These are phyloP conservation scores for Strigops habroptila DNA, from an alignment of 2,113 vertebrate genomes.

Conservation along the genomic window DNA sequence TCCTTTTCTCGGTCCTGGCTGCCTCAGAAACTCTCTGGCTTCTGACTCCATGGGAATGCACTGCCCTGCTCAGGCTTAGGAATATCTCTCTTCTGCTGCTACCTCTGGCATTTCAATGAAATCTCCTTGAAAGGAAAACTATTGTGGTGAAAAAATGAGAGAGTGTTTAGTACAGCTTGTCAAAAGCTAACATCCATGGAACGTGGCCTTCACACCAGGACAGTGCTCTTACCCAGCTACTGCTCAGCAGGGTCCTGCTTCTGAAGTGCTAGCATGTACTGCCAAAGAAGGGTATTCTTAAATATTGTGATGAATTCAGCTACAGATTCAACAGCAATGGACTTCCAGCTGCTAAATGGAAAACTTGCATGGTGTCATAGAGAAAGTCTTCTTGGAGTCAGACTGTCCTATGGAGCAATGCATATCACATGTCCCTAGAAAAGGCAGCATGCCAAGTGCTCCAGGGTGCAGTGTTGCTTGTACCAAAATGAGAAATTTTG, in stretches of 20 bases:
- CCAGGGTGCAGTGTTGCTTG: neutral
- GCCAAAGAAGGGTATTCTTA: neutral
- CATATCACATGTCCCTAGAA: neutral
- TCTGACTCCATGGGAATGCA: neutral
- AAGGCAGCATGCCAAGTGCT: neutral
- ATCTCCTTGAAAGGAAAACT: neutral
- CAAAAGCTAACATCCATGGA: neutral
- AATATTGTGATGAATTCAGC: neutral
- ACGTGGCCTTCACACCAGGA: neutral
- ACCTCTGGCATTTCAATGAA: neutral
- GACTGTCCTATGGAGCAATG: neutral
- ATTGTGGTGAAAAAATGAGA: neutral
- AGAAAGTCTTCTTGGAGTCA: neutral
- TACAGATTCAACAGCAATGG: neutral
- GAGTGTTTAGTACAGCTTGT: neutral
- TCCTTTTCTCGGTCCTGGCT: neutral
- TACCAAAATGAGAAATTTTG: neutral
- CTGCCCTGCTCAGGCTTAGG: neutral
- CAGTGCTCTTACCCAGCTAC: neutral
- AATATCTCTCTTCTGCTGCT: neutral
- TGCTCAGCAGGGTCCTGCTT: neutral
- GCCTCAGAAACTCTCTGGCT: neutral
- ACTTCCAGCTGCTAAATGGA: neutral
- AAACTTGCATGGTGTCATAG: rapidly evolving
- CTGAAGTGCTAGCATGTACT: neutral